Percentiles rank a stretch among this genome's conserved stretches.
phyloP scores from a whole-genome alignment of 2,797 vertebrate genomes.

The Acanthiza pusilla region DNA sequence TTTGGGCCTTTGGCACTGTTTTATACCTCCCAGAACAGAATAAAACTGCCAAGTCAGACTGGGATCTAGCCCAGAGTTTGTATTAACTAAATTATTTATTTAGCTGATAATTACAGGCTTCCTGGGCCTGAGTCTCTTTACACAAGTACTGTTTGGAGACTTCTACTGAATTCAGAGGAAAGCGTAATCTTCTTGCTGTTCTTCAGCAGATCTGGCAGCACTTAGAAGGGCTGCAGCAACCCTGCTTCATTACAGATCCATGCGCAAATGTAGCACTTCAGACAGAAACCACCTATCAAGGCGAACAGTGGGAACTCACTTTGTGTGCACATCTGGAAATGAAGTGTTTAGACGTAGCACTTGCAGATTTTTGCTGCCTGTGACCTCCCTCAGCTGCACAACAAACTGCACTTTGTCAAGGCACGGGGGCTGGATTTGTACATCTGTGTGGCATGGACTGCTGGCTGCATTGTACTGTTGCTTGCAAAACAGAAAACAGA shows the following conservation, averaged over 20 bases:
- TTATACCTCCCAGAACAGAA: background rate
- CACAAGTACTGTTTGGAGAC: background rate
- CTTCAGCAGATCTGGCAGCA: background rate
- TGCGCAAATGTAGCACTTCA: background rate
- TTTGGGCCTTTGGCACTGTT: background rate
- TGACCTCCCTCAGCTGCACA: background rate
- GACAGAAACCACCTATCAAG: background rate
- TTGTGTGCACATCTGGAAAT: background rate
- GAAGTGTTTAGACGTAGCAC: background rate
- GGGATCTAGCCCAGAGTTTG: background rate
- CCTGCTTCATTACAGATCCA: background rate
- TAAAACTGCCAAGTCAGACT: slow-evolving; percentile 23
- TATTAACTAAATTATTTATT: slow-evolving; percentile 54
- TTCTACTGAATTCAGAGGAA: background rate
- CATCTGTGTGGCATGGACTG: background rate
- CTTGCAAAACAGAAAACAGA: background rate
- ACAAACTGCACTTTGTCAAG: background rate
- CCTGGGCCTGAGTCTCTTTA: background rate
- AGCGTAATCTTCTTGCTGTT: background rate
- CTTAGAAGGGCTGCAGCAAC: background rate
- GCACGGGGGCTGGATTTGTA: background rate
- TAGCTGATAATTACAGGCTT: slow-evolving; percentile 31
- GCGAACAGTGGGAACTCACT: background rate
- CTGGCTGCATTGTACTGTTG: background rate
- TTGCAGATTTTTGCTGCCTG: background rate